Base-by-base conservation (phyloP, 2,888 invertebrate species). In the Gerris lacustris region DNA sequence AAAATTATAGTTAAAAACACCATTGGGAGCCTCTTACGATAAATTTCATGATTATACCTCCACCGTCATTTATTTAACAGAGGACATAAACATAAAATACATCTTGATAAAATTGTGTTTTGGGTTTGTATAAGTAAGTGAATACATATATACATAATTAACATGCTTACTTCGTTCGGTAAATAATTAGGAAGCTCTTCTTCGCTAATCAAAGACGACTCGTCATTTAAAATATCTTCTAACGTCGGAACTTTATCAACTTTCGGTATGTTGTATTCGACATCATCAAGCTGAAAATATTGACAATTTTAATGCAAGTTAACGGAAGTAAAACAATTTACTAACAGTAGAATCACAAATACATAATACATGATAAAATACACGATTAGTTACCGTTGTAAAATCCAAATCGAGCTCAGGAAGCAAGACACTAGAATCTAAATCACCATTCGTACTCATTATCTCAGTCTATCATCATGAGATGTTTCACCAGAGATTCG, bases 181-280 rank as follows among this genome's bases (percentile, higher is more conserved):
- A 75, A 70, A 68, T 74, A 75, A 63, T 70, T 74, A 9, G 76
- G 73, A 45, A 76, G 45, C 63, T 77, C 77, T 73, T 77, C 77
- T 73, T 77, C 77, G 72, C 77, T 77, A 7, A 76, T 70, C 17
- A 76, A 66, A 64, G 76, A 75, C 67, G 76, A 70, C 71, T 80
- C 79, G 69, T 82, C 91, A 81, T 90, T 90, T 67, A 92, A 81
- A 76, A 92, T 90, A 78, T 90, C 91, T 80, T 92, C 92, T 76
- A 93, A 81, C 0, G 92, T 88, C 17, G 91, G 92, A 73, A 89
- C 83, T 75, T 86, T 85, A 72, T 87, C 88, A 71, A 90, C 85
- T n/a, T 88, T 85, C 67, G 90, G 90, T 78, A 92, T 87, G 75
- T 89, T 88, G 81, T 88, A 92, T 79, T 92, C 92, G 68, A 86